A percentile compares a stretch with the other conserved stretches of the same genome.
Evolutionary conservation across 2,113 vertebrate species (phyloP).

Genomic region (Hystrix cristata): DNA sequence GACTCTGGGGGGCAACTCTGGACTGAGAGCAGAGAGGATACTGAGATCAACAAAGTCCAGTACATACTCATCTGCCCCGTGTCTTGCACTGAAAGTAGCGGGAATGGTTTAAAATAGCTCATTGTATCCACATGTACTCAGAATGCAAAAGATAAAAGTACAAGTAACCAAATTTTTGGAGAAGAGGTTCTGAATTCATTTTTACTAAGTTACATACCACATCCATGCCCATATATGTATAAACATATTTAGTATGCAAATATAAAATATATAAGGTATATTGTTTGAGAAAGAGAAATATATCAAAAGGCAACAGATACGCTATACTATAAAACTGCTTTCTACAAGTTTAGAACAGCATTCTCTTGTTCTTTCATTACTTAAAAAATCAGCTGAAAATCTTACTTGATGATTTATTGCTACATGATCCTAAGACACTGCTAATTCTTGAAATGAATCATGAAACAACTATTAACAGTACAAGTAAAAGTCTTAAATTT

Average conservation of each 20-base stretch:
- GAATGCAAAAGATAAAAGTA: background rate
- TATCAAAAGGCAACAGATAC: background rate
- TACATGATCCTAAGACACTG: background rate
- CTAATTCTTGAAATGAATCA: background rate
- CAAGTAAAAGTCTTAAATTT: background rate
- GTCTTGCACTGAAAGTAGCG: background rate
- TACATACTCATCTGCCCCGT: background rate
- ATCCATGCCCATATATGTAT: background rate
- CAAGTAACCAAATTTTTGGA: background rate
- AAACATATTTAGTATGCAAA: background rate
- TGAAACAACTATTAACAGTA: background rate
- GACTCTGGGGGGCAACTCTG: slow-evolving; percentile 57
- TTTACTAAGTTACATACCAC: background rate
- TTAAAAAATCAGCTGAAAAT: background rate
- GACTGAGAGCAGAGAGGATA: background rate
- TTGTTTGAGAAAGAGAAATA: background rate
- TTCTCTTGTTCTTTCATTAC: slow-evolving; percentile 9
- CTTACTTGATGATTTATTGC: background rate
- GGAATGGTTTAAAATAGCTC: background rate
- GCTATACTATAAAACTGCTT: background rate
- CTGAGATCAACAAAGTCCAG: background rate
- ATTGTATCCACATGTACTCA: background rate
- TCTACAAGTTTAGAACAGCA: background rate
- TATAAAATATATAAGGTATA: background rate
- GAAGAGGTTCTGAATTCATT: background rate